Percentiles rank a stretch among this genome's conserved stretches.
Conservation (phyloP, 2,797 vertebrate species). For the Eupleurogrammus muticus region DNA sequence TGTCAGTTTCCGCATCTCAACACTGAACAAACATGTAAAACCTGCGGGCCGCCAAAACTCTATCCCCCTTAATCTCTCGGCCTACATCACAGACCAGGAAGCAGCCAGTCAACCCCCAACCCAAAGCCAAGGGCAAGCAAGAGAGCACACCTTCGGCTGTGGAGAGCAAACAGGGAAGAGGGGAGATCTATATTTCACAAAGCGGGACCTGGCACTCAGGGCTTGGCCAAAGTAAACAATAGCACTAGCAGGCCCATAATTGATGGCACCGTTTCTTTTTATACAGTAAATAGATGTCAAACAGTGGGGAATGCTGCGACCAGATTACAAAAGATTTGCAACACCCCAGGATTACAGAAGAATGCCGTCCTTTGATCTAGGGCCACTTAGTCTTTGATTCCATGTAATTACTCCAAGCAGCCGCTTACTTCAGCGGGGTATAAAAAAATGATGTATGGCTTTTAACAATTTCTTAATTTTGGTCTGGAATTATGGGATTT, state of each 20-base stretch:
- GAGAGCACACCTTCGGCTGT: conserved; percentile 73
- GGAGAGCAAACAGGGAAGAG: conserved; percentile 76
- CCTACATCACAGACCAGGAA: conserved; percentile 71
- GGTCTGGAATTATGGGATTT: conserved; percentile 31
- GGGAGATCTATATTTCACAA: conserved; percentile 74
- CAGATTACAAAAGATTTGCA: conserved; percentile 85
- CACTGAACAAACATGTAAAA: conserved; percentile 76
- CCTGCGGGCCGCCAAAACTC: conserved; percentile 62
- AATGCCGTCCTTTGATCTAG: conserved; percentile 83
- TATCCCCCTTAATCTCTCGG: conserved; percentile 78
- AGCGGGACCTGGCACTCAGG: conserved; percentile 71
- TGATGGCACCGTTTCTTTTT: conserved; percentile 80
- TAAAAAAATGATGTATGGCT: conserved; percentile 70
- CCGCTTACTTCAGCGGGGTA: conserved; percentile 57
- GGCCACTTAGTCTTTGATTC: conserved; percentile 81
- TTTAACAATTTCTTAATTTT: conserved; percentile 76
- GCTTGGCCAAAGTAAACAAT: conserved; percentile 80
- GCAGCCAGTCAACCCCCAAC: conserved; percentile 64
- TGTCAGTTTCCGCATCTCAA: conserved; percentile 64
- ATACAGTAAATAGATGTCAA: conserved; percentile 87
- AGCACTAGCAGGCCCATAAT: conserved; percentile 72
- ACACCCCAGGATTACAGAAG: conserved; percentile 82
- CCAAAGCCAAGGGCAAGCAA: conserved; percentile 76
- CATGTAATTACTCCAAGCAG: conserved; percentile 79
- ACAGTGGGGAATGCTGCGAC: conserved; percentile 76